These are phyloP conservation scores for Carettochelys insculpta DNA, from an alignment of 2,113 vertebrate species.

Conservation along the genomic window DNA sequence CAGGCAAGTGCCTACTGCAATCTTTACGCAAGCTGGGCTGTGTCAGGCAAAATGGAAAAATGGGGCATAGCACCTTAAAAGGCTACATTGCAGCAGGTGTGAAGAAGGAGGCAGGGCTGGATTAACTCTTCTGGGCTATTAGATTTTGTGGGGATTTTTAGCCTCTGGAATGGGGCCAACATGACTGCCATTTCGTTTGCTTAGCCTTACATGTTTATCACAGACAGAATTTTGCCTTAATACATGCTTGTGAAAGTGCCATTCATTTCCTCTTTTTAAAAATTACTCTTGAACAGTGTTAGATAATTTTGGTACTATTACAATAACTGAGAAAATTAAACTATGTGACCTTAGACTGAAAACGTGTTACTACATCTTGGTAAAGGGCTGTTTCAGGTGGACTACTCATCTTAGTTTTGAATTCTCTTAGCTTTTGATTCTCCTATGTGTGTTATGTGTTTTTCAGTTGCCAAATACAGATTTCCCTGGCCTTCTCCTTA, in stretches of 20 bases:
- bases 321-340: not conserved
- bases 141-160: too few species aligned
- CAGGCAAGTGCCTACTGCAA: too few species aligned
- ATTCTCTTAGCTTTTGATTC: not conserved
- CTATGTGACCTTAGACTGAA: not conserved
- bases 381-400: not conserved
- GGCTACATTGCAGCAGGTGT: too few species aligned
- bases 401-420: not conserved
- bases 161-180: too few species aligned
- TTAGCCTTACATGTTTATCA: not conserved
- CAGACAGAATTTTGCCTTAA: not conserved
- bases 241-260: not conserved
- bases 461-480: accelerated
- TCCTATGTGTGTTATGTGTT: not conserved
- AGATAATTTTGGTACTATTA: not conserved
- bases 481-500: not conserved
- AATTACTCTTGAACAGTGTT: not conserved
- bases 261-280: not conserved
- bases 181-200: not conserved
- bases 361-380: not conserved
- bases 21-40: too few species aligned
- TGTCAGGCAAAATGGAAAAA: too few species aligned
- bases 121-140: too few species aligned
- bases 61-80: too few species aligned
- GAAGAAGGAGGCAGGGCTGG: too few species aligned